Conservation (phyloP, 2,113 vertebrate genomes). For the Lasiurus borealis region DNA sequence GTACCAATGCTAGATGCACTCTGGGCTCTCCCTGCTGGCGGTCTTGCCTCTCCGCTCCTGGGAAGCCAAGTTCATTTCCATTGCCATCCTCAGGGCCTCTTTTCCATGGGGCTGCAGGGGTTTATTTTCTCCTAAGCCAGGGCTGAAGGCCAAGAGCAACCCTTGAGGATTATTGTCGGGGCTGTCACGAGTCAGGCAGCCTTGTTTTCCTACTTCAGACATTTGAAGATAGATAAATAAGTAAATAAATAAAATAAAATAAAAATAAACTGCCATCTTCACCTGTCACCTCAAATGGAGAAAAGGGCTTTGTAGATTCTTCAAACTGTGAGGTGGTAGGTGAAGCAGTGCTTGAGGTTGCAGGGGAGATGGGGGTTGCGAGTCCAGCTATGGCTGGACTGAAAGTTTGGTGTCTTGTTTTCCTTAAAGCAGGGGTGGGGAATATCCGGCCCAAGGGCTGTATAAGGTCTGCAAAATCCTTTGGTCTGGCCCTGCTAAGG, state of each 20-base stretch:
- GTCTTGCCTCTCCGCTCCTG: constrained; percentile 36
- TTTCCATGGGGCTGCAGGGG: too few species aligned
- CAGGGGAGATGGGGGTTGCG: neutral
- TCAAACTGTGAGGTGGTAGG: neutral
- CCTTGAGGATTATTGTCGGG: too few species aligned
- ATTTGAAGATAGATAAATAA: too few species aligned
- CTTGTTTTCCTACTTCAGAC: too few species aligned
- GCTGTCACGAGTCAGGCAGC: too few species aligned
- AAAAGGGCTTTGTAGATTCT: constrained; percentile 33
- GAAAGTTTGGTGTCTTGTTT: neutral
- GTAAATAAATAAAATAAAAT: too few species aligned
- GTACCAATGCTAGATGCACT: neutral
- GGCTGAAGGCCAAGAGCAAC: too few species aligned
- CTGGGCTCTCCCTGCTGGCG: neutral
- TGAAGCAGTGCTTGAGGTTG: constrained; percentile 2
- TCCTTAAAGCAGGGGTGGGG: neutral
- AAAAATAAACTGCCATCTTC: neutral
- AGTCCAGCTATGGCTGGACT: neutral
- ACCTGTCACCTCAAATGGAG: constrained; percentile 29
- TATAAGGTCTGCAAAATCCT: too few species aligned
- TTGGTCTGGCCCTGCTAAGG: too few species aligned
- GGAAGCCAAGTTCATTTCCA: constrained; percentile 54
- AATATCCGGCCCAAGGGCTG: too few species aligned
- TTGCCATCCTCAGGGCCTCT: neutral
- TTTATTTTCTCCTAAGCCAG: too few species aligned